These are phyloP conservation scores for Pipra filicauda DNA, from an alignment of 2,113 vertebrate species.

Conservation along the genomic window DNA sequence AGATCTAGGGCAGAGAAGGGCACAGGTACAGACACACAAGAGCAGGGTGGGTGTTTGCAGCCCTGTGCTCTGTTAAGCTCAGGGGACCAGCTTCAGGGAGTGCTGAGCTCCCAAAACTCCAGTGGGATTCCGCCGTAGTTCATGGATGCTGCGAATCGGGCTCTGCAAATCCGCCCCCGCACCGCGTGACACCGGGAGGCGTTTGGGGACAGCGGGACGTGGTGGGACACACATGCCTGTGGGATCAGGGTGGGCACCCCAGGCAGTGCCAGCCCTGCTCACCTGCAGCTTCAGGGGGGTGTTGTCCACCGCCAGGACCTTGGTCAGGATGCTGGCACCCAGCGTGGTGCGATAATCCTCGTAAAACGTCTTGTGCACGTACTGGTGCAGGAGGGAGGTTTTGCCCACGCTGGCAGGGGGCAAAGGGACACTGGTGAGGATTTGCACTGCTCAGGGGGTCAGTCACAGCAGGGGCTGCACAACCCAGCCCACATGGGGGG, in stretches of 20 bases:
- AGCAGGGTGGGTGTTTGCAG: background rate
- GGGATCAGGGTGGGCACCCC: fast-evolving
- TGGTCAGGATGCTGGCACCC: constrained; percentile 81
- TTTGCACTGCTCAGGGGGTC: fast-evolving
- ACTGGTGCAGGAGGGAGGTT: constrained; percentile 82
- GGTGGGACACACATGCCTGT: fast-evolving
- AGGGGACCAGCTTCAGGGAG: background rate
- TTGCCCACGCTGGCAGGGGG: constrained; percentile 74
- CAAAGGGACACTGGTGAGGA: background rate
- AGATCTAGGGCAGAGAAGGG: constrained; percentile 71
- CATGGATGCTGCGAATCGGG: background rate
- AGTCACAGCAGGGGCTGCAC: fast-evolving
- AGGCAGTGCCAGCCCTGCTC: background rate
- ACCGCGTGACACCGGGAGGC: fast-evolving
- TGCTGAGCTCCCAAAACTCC: background rate
- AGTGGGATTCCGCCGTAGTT: fast-evolving
- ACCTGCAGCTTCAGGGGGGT: constrained; percentile 80
- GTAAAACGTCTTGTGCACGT: constrained; percentile 77
- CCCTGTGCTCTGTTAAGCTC: background rate
- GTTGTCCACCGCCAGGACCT: constrained; percentile 66
- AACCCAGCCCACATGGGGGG: background rate
- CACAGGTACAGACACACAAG: fast-evolving
- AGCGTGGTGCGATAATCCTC: constrained; percentile 82
- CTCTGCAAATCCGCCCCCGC: background rate
- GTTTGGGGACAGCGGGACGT: background rate